Base-by-base conservation (phyloP, 1,140 invertebrate genomes). In the Panagrolaimus sp. region DNA sequence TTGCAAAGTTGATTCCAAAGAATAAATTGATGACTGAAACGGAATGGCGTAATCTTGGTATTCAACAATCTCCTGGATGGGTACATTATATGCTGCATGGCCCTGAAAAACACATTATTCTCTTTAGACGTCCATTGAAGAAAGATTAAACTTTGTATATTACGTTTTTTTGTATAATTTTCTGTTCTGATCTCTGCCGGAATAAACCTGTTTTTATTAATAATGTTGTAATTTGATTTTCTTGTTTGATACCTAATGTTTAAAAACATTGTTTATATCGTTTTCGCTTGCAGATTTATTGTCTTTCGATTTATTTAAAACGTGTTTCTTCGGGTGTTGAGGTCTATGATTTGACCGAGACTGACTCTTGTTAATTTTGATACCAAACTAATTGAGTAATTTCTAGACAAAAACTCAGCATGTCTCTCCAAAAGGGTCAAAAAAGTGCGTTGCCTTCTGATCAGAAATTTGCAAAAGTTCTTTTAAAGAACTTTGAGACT, bases 1-100 rank as follows among this genome's bases (percentile, higher is more conserved):
- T 95, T 65, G 90, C 91, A 0, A 90, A 89, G 75, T 84, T 89
- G 48, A 91, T 96, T 10, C 93, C 93, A 8, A 90, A 91, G 80
- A 89, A 89, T 10, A 92, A 93, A 83, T 84, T 96, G 43, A 94
- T 96, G 92, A 90, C 91, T 0, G 93, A 96, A 85, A 89, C 89
- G 0, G 93, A 96, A 86, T 96, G 94, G 93, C 86, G 93, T 69
- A 90, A 91, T 84, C 86, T 96, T 9, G 93, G 93, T 15, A 91
- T 96, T 5, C 91, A 95, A 81, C 93, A 96, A 82, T 93, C 91
- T 80, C 90, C 90, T 24, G 91, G 91, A 44, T 96, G 94, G 94
- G 88, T 92, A 1, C 93, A 96, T 85, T 96, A 94, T 79, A 94
- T 96, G 92, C 89, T 91, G 75, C 93, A 96, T 84, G 88, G 89